Percentiles rank a stretch among this genome's conserved stretches.
Evolutionary conservation across 2,888 invertebrate species (phyloP).

Genomic region (Polietes domitor): DNA sequence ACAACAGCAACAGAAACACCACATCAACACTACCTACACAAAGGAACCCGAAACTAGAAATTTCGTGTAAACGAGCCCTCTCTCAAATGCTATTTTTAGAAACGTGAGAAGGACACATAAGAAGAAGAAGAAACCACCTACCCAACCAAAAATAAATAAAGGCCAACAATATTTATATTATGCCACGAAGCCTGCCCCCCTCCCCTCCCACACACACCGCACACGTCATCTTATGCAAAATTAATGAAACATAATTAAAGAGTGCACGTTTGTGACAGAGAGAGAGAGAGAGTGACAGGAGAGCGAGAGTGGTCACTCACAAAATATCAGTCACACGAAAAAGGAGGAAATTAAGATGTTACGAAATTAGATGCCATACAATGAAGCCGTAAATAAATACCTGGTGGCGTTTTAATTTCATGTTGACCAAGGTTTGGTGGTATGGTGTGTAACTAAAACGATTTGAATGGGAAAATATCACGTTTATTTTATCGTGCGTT

Average conservation of each 20-base stretch:
- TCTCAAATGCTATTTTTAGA: neutral
- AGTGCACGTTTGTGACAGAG: too few relatives aligned
- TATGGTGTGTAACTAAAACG: neutral
- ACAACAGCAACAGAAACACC: constrained; percentile 63
- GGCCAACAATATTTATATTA: neutral
- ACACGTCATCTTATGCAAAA: neutral
- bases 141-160: neutral
- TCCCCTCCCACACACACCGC: too few relatives aligned
- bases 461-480: constrained; percentile 53
- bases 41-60: neutral
- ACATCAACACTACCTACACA: constrained; percentile 8
- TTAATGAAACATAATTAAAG: neutral
- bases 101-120: neutral
- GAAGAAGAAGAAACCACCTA: neutral
- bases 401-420: neutral
- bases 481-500: constrained; percentile 68
- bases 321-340: neutral
- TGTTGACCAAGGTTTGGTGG: neutral
- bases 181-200: neutral
- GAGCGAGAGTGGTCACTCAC: neutral
- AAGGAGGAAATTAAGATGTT: neutral
- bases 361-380: too few relatives aligned
- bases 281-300: too few relatives aligned
- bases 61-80: constrained; percentile 15
- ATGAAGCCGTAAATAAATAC: too few relatives aligned